These are phyloP conservation scores for Cochlearius cochlearius DNA, from an alignment of 2,113 vertebrate species.

Conservation along the genomic window DNA sequence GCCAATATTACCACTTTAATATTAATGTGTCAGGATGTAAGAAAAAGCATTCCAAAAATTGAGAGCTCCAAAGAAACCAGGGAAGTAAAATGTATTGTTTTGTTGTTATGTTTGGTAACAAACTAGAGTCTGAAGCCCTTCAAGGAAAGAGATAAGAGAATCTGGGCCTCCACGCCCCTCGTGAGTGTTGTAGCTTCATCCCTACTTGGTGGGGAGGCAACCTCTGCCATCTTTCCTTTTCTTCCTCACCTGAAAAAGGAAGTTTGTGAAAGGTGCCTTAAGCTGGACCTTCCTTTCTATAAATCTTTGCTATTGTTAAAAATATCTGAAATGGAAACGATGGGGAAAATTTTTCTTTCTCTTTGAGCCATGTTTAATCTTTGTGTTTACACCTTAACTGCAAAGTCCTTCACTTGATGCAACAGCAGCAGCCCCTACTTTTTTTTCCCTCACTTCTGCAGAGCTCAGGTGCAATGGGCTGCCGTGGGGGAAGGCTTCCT, in stretches of 20 bases:
- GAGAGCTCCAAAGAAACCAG: background rate
- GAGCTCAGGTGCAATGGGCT: background rate
- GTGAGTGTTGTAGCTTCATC: background rate
- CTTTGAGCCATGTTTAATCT: background rate
- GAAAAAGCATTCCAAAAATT: background rate
- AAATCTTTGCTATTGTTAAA: background rate
- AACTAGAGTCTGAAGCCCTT: background rate
- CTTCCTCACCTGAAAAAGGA: background rate
- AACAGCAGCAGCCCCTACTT: background rate
- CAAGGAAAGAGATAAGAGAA: background rate
- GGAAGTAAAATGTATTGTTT: background rate
- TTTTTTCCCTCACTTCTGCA: background rate
- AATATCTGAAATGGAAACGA: background rate
- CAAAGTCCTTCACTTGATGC: background rate
- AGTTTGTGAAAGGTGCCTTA: background rate
- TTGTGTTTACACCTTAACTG: background rate
- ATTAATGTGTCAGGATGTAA: background rate
- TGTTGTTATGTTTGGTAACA: background rate
- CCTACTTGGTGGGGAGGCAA: background rate
- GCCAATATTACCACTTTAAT: background rate
- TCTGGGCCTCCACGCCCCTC: background rate
- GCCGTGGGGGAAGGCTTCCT: background rate
- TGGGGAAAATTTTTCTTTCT: background rate
- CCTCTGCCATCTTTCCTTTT: background rate
- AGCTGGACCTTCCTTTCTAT: background rate